A percentile compares a stretch with the other conserved stretches of the same genome.
Evolutionary conservation across 2,113 vertebrate species (phyloP).

Genomic region (Pionites leucogaster): DNA sequence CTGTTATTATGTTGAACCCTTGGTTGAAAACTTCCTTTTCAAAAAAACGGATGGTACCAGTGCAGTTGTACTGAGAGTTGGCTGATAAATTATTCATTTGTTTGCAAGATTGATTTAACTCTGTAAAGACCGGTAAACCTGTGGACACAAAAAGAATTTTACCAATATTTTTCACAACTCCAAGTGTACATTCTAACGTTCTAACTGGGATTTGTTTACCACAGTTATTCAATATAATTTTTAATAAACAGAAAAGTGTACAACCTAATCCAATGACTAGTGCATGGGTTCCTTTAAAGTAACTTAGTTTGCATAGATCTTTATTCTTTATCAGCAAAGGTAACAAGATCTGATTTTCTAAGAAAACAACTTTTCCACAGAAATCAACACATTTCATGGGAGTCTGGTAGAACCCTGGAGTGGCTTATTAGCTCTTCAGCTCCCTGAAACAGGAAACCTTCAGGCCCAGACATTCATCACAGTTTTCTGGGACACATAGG

Average conservation of each 20-base stretch:
- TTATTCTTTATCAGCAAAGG: not conserved
- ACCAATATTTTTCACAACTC: not conserved
- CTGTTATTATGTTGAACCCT: fast-evolving
- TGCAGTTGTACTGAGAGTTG: not conserved
- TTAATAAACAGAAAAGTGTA: not conserved
- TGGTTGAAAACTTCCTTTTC: fast-evolving
- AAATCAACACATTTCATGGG: not conserved
- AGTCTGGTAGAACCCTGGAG: not conserved
- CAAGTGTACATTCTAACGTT: not conserved
- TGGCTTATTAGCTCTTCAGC: not conserved
- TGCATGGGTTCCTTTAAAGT: not conserved
- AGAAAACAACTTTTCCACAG: not conserved
- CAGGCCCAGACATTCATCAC: not conserved
- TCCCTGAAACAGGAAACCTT: not conserved
- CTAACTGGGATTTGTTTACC: not conserved
- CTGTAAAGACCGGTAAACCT: fast-evolving
- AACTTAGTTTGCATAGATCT: not conserved
- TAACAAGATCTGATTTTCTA: not conserved
- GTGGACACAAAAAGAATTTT: not conserved
- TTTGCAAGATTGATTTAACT: fast-evolving
- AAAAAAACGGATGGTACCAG: fast-evolving
- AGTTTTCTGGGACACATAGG: not conserved
- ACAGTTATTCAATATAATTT: not conserved
- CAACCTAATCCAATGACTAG: not conserved
- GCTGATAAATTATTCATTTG: fast-evolving